Percentiles rank a stretch among this genome's conserved stretches.
Conservation (phyloP, 1,140 invertebrate genomes). For the Adoxophyes honmai region DNA sequence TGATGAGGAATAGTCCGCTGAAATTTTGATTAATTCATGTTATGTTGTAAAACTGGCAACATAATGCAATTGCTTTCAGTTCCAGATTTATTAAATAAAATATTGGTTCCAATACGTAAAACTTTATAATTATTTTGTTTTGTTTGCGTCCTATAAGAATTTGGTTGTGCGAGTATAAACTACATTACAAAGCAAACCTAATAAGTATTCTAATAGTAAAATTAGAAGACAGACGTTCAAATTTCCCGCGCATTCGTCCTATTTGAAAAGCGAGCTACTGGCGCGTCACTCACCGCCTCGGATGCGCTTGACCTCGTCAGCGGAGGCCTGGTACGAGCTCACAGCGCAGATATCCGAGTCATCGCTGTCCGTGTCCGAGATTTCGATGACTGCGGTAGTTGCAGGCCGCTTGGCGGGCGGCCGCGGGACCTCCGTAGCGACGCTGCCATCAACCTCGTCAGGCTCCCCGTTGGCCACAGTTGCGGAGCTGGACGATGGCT, state of each 20-base stretch:
- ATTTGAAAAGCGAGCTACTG: constrained; percentile 13
- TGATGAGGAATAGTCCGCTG: constrained; percentile 60
- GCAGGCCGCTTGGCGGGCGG: constrained; percentile 65
- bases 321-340: constrained; percentile 71
- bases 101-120: background rate
- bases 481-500: constrained; percentile 42
- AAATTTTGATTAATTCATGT: constrained; percentile 14
- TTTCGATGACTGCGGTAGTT: constrained; percentile 60
- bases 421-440: constrained; percentile 29
- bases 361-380: constrained; percentile 70
- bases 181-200: background rate
- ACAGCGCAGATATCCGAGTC: constrained; percentile 73
- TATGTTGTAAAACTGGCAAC: background rate
- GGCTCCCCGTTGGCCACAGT: constrained; percentile 19
- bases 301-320: constrained; percentile 72
- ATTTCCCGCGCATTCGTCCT: constrained; percentile 45
- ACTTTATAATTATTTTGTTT: too few relatives aligned
- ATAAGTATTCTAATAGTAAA: background rate
- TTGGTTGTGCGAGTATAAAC: background rate
- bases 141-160: too few relatives aligned
- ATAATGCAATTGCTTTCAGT: background rate
- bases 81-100: background rate
- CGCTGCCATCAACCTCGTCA: constrained; percentile 20
- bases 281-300: constrained; percentile 49
- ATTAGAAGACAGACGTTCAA: constrained; percentile 25